A percentile compares a stretch with the other conserved stretches of the same genome.
phyloP scores from a whole-genome alignment of 2,113 vertebrate species.

The Brienomyrus longianalis region DNA sequence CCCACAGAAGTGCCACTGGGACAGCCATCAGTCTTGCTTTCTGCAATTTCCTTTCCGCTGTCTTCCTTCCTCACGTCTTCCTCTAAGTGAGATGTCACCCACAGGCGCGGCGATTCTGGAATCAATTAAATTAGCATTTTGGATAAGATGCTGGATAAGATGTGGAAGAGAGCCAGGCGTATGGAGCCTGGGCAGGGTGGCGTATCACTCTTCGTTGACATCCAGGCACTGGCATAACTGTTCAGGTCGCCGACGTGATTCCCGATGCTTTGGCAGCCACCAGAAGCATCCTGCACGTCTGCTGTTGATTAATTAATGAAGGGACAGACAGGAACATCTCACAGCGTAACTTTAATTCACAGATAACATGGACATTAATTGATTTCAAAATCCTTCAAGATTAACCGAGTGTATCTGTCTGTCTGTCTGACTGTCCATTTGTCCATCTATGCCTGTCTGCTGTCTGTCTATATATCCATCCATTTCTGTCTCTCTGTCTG shows the following conservation, averaged over 20 bases:
- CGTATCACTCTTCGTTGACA: not conserved
- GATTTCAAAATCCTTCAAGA: not conserved
- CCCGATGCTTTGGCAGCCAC: not conserved
- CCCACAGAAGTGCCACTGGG: not conserved
- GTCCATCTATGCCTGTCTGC: not conserved
- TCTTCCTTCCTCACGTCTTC: not conserved
- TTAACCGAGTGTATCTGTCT: not conserved
- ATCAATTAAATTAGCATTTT: not conserved
- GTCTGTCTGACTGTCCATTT: not conserved
- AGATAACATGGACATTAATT: not conserved
- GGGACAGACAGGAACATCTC: not conserved
- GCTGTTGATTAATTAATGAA: not conserved
- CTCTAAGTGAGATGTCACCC: not conserved
- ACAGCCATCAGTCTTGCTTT: not conserved
- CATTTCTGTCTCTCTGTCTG: too few relatives aligned
- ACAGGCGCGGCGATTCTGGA: not conserved
- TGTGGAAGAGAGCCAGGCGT: not conserved
- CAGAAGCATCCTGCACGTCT: not conserved
- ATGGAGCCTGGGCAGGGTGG: not conserved
- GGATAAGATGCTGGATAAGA: not conserved
- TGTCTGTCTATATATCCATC: too few relatives aligned
- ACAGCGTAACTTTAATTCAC: not conserved
- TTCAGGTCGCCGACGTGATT: not conserved
- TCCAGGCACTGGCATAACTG: not conserved
- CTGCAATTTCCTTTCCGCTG: not conserved